Evolutionary conservation across 2,113 vertebrate species (phyloP).

Genomic region (Ammodytes dubius): DNA sequence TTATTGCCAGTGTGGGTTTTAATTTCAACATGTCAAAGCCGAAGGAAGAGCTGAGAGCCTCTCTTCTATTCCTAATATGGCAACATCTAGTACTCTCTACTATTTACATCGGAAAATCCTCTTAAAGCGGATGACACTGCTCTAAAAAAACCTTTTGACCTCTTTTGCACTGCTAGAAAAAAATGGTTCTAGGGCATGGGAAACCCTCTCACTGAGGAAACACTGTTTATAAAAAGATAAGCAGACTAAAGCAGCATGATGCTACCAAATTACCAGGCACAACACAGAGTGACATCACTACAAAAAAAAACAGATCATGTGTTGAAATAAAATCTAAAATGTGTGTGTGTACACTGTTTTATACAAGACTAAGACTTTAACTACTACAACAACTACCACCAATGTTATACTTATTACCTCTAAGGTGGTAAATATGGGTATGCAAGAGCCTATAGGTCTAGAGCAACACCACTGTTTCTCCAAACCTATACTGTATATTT

Average conservation of each 20-base stretch:
- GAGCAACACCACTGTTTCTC: neutral
- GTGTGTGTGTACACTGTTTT: neutral
- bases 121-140: conserved; percentile 58
- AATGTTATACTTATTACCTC: neutral
- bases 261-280: neutral
- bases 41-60: conserved; percentile 23
- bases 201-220: conserved; percentile 14
- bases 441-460: neutral
- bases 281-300: neutral
- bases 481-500: neutral
- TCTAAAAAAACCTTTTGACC: conserved; percentile 50
- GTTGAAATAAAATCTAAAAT: neutral
- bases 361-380: neutral
- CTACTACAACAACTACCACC: neutral
- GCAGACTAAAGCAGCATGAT: neutral
- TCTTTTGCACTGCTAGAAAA: conserved; percentile 27
- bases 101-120: conserved; percentile 54
- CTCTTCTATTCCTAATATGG: conserved; percentile 49
- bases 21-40: conserved; percentile 17
- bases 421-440: neutral
- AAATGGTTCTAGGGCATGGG: conserved; percentile 16
- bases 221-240: neutral
- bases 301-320: neutral
- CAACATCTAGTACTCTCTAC: conserved; percentile 25
- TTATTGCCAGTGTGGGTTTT: conserved; percentile 26